Base-by-base conservation (phyloP, 2,888 invertebrate genomes). In the Vesta saturnalis region DNA sequence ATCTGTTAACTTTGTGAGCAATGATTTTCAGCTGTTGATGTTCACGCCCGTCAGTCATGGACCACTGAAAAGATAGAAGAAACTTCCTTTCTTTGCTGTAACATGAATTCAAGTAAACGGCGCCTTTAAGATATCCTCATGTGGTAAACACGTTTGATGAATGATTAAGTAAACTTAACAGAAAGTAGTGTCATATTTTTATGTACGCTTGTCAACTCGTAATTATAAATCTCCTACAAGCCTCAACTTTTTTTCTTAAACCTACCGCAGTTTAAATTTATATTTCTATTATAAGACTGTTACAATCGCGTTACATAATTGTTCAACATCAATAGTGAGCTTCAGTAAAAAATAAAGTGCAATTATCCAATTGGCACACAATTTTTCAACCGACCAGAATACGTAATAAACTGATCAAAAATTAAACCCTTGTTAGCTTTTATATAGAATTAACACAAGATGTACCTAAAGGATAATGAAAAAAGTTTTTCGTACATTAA, bases 101-200 rank as follows among this genome's bases (percentile, higher is more conserved):
- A 63, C 55, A 58, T 52, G 56, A 67, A 67, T 67, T 67, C 59
- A 16, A 47, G 21, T 35, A 57, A 21, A 56, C 46, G 56, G 59
- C 59, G 59, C 64, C 64, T 57, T 52, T 39, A 56, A 46, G 21
- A 22, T 19, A 46, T 30, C 22, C 47, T 59, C 63, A 63, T 64
- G 59, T 67, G 67, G 67, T 59, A 58, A 67, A 64, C 67, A 67
- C 63, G 61, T 67, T 47, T 67, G 67, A 67, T 67, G 18, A 60
- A 69, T 60, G 64, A 49, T 46, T 60, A 52, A 19, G 52, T 54
- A 57, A 57, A 64, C 35, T 49, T 64, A 60, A 60, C 58, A 54
- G 59, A 60, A 60, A 63, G 52, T 58, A 14, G 47, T 52, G 49
- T 61, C 63, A 58, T 60, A 46, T 63, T 60, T 60, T 54, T 54